Percentiles rank a stretch among this genome's conserved stretches.
Conservation (phyloP, 2,888 invertebrate species). For the Nomada fabriciana region DNA sequence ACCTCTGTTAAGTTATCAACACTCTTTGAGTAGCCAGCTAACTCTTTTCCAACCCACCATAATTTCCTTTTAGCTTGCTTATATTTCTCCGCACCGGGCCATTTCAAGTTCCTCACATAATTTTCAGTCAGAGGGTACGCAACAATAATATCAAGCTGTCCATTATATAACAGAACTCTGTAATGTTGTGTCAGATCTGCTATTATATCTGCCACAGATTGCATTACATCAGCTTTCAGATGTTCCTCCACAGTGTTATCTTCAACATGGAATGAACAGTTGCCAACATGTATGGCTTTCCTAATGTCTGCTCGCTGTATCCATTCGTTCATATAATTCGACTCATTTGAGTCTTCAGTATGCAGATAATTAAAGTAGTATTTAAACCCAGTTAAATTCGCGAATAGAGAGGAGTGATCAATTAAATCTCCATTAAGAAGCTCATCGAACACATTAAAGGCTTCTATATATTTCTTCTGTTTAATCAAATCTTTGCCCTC, state of each 20-base stretch:
- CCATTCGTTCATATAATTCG: constrained; percentile 87
- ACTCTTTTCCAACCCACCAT: constrained; percentile 83
- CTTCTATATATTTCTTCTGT: constrained; percentile 88
- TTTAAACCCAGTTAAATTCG: constrained; percentile 90
- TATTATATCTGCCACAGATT: constrained; percentile 91
- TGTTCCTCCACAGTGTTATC: constrained; percentile 88
- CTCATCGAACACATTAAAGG: constrained; percentile 90
- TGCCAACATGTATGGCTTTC: constrained; percentile 93
- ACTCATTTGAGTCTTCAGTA: constrained; percentile 86
- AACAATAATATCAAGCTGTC: constrained; percentile 96
- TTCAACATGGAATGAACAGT: constrained; percentile 89
- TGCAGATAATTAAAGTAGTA: constrained; percentile 91
- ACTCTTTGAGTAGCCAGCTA: constrained; percentile 84
- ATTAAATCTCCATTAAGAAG: constrained; percentile 90
- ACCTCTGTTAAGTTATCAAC: constrained; percentile 83
- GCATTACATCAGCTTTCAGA: constrained; percentile 92
- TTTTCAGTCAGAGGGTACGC: constrained; percentile 94
- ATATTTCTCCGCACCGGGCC: constrained; percentile 84
- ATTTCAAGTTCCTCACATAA: constrained; percentile 87
- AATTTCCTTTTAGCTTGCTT: constrained; percentile 79
- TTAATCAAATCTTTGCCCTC: constrained; percentile 87
- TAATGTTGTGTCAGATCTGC: constrained; percentile 89
- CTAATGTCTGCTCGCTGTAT: constrained; percentile 88
- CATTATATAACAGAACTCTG: constrained; percentile 93
- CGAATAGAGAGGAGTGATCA: constrained; percentile 87